Conservation (phyloP, 1,140 invertebrate species). For the Eupristina koningsbergeri region DNA sequence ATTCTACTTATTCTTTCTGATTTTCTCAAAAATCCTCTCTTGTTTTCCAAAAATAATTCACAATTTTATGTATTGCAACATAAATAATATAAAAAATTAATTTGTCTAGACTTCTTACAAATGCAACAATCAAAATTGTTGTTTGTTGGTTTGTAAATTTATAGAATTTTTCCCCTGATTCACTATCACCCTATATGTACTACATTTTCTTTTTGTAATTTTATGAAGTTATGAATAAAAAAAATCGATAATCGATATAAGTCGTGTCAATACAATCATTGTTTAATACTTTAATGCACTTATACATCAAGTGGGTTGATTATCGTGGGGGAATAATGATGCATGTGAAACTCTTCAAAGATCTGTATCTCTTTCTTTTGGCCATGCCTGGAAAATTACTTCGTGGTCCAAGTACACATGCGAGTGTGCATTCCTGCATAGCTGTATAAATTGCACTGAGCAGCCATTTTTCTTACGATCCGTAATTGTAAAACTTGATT, state of each 20-base stretch:
- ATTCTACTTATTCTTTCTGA: neutral
- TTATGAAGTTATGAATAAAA: too few species aligned
- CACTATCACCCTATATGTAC: too few species aligned
- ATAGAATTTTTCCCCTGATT: too few species aligned
- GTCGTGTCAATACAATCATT: neutral
- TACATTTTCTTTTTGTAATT: too few species aligned
- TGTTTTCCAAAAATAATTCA: too few species aligned
- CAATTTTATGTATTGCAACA: too few species aligned
- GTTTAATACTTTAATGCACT: slow-evolving; percentile 6
- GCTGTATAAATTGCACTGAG: slow-evolving; percentile 1
- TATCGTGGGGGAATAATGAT: neutral
- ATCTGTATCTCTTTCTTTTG: neutral
- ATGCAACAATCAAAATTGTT: too few species aligned
- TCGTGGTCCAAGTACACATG: neutral
- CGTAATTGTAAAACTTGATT: slow-evolving; percentile 34
- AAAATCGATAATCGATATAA: neutral
- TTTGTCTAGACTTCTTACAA: too few species aligned
- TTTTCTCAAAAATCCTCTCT: neutral
- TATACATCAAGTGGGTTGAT: neutral
- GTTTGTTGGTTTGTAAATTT: too few species aligned
- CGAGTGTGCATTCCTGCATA: neutral
- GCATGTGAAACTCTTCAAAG: neutral
- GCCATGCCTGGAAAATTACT: slow-evolving; percentile 37
- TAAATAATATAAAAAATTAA: too few species aligned
- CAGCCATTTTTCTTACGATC: slow-evolving; percentile 8